Base-by-base conservation (phyloP, 2,888 invertebrate genomes). In the Cheilosia soror region DNA sequence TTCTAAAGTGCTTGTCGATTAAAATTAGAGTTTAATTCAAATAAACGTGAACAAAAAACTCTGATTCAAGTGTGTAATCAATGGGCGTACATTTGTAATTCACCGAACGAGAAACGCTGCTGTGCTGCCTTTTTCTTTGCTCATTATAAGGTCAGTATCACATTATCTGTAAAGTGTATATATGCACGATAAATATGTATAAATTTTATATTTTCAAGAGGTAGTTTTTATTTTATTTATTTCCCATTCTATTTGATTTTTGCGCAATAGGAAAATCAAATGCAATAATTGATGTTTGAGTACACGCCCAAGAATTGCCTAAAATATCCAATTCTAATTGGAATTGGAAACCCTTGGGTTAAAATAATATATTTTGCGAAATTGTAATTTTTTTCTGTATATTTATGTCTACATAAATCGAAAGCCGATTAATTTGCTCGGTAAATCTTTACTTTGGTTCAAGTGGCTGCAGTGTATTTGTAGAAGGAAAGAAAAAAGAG, bases 131-230 rank as follows among this genome's bases (percentile, higher is more conserved):
- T 78, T 78, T 75, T 63, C 73, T 76, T 71, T 75, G 69, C 75
- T 66, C 84, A 76, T 78, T 72, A 78, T 71, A 84, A 80, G 84
- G 84, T 84, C 71, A 84, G 84, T 84, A 84, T 75, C 58, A 80
- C 58, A 75, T 75, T 84, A 69, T 80, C 31, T 76, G 27, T 49
- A 40, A 58, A 63, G 13, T 66, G 42, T 66, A 62, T 66, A 62
- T 49, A 49, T 63, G 20, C 15, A 66, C n/a, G 37, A 66, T 66
- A 60, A 62, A 63, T 13, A 33, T 81, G 57, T 60, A 60, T 51
- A 76, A 66, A 33, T 11, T 75, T 29, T 44, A 65, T 27, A 60
- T 49, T 60, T 20, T n/a, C 27, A 37, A 44, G 29, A 9, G 1
- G n/a, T 20, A 5, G 2, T 25, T 49, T 37, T 55, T 33, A 33